phyloP scores from a whole-genome alignment of 2,797 vertebrate genomes.

The Silurus lanzhouensis region DNA sequence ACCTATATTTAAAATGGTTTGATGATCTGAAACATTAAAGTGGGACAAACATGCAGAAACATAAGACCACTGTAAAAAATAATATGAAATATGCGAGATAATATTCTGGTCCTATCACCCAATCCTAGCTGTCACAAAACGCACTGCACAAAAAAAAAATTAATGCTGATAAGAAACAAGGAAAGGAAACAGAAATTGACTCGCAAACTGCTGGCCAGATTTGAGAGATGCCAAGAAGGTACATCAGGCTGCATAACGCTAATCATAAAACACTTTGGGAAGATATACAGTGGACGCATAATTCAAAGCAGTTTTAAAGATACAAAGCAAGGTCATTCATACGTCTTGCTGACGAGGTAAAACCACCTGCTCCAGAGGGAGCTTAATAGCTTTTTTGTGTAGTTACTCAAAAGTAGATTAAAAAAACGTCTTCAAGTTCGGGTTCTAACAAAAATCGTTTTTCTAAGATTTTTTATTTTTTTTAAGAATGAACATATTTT shows the following conservation, averaged over 20 bases:
- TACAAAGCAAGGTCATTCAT: conserved; percentile 53
- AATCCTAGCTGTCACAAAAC: not conserved
- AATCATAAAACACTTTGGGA: conserved; percentile 13
- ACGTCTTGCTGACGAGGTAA: conserved; percentile 49
- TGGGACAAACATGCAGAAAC: too few relatives aligned
- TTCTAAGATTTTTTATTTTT: not conserved
- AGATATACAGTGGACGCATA: conserved; percentile 32
- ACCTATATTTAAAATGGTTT: too few relatives aligned
- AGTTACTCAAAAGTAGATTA: conserved; percentile 17
- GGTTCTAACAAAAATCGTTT: not conserved
- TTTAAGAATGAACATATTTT: not conserved
- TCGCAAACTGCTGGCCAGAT: conserved; percentile 19
- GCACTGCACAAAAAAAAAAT: not conserved
- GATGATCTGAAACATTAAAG: too few relatives aligned
- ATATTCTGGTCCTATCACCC: not conserved
- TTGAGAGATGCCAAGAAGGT: conserved; percentile 19
- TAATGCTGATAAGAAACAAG: not conserved
- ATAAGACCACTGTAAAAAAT: too few relatives aligned
- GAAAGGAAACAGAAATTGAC: not conserved
- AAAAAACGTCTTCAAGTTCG: conserved; percentile 14
- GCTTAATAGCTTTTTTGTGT: conserved; percentile 28
- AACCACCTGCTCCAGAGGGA: conserved; percentile 39
- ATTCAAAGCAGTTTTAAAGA: conserved; percentile 46
- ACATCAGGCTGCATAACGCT: conserved; percentile 1
- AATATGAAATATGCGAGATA: not conserved